Evolutionary conservation across 2,888 invertebrate genomes (phyloP), one percentile per base, ranked within the genome.

Genomic region (Lochmaea capreae): DNA sequence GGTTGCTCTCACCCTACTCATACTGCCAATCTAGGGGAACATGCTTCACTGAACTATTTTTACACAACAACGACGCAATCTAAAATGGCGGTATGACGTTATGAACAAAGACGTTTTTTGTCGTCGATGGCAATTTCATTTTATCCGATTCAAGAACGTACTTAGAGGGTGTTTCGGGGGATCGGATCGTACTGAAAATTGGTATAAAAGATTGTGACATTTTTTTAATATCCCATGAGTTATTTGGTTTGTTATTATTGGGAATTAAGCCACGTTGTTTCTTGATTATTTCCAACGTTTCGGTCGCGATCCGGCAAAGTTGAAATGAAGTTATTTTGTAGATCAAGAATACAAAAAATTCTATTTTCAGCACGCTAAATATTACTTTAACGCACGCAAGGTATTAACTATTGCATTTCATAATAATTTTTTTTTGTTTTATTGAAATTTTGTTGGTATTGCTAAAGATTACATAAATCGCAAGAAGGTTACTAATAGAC

Each of bases 21-120:
- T 81, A 65, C 72, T 84, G 84, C 84, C 85, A 85, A 85, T 85
- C 84, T 84, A 83, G 85, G 86, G 86, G 85, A 85, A 84, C 84
- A 86, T 85, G 86, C 86, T 85, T 85, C 81, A 83, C 83, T 86
- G 86, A 85, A 85, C 86, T 87, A 86, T 86, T 87, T 87, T 86
- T 86, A 87, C 85, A 85, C 84, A 84, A 84, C 84, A 83, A 84
- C 84, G 81, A 82, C 81, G 81, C 83, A 84, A 83, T 83, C 84
- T 85, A 86, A 86, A 86, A 86, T 86, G 86, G 86, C 86, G 85
- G 84, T 80, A 82, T 81, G 81, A 78, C 79, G 81, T 80, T 79
- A 78, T 67, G 82, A 83, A 84, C 84, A 84, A 84, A 84, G 83
- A 80, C 79, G 79, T 83, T 84, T 84, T 84, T 84, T 84, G 77